Conservation (phyloP, 1,140 invertebrate species). For the Calliopsis andreniformis region DNA sequence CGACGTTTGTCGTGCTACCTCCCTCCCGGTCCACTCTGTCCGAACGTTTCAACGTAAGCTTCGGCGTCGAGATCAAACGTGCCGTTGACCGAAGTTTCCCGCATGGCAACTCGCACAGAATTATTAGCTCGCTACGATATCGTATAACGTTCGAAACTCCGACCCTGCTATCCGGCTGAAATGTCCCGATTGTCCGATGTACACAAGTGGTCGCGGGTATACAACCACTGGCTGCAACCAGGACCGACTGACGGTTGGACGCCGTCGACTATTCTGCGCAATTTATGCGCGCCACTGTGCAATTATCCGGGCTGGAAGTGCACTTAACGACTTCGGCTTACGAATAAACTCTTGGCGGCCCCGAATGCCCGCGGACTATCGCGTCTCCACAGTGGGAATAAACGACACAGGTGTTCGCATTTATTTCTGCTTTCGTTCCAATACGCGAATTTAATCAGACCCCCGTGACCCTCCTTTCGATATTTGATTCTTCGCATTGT, state of each 20-base stretch:
- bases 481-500: no score
- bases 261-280: slow-evolving; percentile 35
- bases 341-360: slow-evolving; percentile 59
- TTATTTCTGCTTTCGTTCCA: slow-evolving; percentile 33
- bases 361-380: slow-evolving; percentile 36
- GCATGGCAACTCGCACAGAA: slow-evolving; percentile 57
- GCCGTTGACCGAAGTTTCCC: slow-evolving; percentile 49
- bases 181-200: slow-evolving; percentile 31
- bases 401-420: slow-evolving; percentile 35
- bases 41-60: slow-evolving; percentile 5
- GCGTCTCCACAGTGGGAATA: slow-evolving; percentile 10
- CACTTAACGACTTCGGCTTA: slow-evolving; percentile 65
- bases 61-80: slow-evolving; percentile 56
- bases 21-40: neutral
- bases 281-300: slow-evolving; percentile 61
- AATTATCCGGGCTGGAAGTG: slow-evolving; percentile 64
- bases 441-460: slow-evolving; percentile 38
- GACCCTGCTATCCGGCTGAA: slow-evolving; percentile 12
- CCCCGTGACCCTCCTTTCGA: neutral
- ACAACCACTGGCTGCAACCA: slow-evolving; percentile 12
- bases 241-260: slow-evolving; percentile 13
- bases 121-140: slow-evolving; percentile 53
- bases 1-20: neutral
- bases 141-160: slow-evolving; percentile 44
- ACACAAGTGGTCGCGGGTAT: slow-evolving; percentile 27